phyloP scores from a whole-genome alignment of 2,888 invertebrate species.

The Mamestra brassicae region DNA sequence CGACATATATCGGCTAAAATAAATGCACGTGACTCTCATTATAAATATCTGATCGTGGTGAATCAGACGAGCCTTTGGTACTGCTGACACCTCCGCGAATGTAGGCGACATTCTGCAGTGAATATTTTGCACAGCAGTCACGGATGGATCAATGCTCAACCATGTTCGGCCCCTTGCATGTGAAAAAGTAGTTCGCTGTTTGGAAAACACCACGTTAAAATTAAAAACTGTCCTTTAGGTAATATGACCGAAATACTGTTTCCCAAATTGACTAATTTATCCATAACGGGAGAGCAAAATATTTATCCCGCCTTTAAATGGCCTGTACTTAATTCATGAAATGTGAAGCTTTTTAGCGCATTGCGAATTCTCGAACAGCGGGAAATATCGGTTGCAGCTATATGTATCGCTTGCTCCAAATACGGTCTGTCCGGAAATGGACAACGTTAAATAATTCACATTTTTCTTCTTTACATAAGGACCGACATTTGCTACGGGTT shows the following conservation, averaged over 20 bases:
- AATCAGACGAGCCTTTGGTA: conserved; percentile 45
- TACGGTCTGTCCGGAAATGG: conserved; percentile 41
- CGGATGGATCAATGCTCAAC: conserved; percentile 5
- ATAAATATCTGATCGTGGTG: conserved; percentile 50
- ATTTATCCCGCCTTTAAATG: not conserved
- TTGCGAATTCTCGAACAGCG: conserved; percentile 31
- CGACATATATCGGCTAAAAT: conserved; percentile 63
- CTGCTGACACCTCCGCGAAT: conserved; percentile 28
- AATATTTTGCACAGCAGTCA: conserved; percentile 48
- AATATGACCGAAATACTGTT: conserved; percentile 16
- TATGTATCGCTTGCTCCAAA: conserved; percentile 34
- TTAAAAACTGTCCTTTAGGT: not conserved
- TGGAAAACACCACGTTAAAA: conserved; percentile 9
- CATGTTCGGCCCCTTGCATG: not conserved
- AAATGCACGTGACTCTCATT: conserved; percentile 60
- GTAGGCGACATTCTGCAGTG: conserved; percentile 42
- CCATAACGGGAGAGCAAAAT: conserved; percentile 23
- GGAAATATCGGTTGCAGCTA: conserved; percentile 41
- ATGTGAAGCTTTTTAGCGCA: conserved; percentile 23
- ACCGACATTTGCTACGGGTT: conserved; percentile 16
- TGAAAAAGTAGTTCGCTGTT: conserved; percentile 8
- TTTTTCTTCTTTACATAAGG: conserved; percentile 47
- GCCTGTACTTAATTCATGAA: conserved; percentile 11
- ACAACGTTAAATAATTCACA: conserved; percentile 51
- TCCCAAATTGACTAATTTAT: conserved; percentile 21